Base-by-base conservation (phyloP, 2,797 vertebrate genomes). In the Antrozous pallidus region DNA sequence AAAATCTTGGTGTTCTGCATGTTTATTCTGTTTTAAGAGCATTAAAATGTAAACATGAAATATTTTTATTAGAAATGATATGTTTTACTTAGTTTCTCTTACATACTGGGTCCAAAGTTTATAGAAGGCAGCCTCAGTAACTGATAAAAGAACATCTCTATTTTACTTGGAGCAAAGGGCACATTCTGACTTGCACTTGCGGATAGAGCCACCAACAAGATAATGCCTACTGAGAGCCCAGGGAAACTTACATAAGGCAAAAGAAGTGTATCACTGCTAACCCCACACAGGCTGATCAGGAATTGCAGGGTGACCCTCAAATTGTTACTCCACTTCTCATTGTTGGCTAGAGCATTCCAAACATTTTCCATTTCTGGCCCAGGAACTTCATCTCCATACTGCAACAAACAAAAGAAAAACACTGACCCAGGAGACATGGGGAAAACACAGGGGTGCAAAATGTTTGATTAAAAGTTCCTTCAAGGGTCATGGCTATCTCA, bases 271-370 rank as follows among this genome's bases (percentile, higher is more conserved):
- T 99, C 99, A 6, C 99, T 99, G 98, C 99, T 99, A 96, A 99
- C 99, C 24, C 99, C 99, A 91, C 99, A 99, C 96, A 99, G 98
- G 90, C 99, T 99, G 97, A 99, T 99, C 38, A 99, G 99, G 97
- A 99, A 99, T 98, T 99, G 99, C 95, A 99, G 97, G 8, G 99
- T 98, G 98, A 99, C 99, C 88, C 99, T 97, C 85, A 99, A 98
- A 97, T 99, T 99, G 98, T 99, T 99, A 98, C 99, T 98, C 99
- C 99, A 99, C 90, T 99, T 99, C 97, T 99, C 99, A 3, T 99
- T 99, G 97, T 99, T 99, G 96, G 99, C 99, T 94, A 99, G 97
- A 6, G 99, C 99, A 61, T 99, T 99, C 99, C 99, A 99, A 79
- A 99, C 99, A 33, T 99, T 99, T 97, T 99, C 99, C 98, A 99